Evolutionary conservation across 1,140 invertebrate species (phyloP).

Genomic region (Formica selysi): DNA sequence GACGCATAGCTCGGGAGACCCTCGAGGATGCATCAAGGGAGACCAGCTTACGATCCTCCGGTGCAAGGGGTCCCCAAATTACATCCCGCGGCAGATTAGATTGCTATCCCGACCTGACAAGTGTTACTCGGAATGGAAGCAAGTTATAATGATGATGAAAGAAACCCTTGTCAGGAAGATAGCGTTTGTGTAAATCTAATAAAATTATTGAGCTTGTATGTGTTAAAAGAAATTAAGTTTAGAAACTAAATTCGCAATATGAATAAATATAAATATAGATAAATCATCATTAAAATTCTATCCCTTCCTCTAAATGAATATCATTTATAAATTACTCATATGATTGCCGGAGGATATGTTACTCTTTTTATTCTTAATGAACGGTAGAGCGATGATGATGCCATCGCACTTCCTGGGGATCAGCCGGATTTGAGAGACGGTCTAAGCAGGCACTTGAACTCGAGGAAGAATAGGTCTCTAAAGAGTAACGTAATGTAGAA

Average conservation of each 20-base stretch:
- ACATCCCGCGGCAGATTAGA: constrained; percentile 34
- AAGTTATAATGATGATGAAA: constrained; percentile 27
- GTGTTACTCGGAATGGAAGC: constrained; percentile 50
- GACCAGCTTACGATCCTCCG: constrained; percentile 24
- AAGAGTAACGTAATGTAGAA: constrained; percentile 72
- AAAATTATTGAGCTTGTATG: not conserved
- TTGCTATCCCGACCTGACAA: constrained; percentile 13
- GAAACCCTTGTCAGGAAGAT: not conserved
- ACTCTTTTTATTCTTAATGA: constrained; percentile 4
- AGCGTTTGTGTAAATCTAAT: not conserved
- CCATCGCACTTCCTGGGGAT: constrained; percentile 64
- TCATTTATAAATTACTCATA: not conserved
- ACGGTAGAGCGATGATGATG: constrained; percentile 1
- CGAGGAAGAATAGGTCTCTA: constrained; percentile 74
- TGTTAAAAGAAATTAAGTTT: not conserved
- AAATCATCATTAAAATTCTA: not conserved
- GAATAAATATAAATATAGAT: not conserved
- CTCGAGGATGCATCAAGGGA: constrained; percentile 32
- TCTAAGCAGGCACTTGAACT: constrained; percentile 74
- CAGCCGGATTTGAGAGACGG: constrained; percentile 64
- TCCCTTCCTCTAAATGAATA: not conserved
- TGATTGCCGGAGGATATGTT: not conserved
- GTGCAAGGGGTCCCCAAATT: constrained; percentile 31
- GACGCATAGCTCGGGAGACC: constrained; percentile 2
- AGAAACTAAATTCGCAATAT: not conserved